phyloP scores from a whole-genome alignment of 92 coral and sea anemone genomes.

The Epizoanthus rinbou region DNA sequence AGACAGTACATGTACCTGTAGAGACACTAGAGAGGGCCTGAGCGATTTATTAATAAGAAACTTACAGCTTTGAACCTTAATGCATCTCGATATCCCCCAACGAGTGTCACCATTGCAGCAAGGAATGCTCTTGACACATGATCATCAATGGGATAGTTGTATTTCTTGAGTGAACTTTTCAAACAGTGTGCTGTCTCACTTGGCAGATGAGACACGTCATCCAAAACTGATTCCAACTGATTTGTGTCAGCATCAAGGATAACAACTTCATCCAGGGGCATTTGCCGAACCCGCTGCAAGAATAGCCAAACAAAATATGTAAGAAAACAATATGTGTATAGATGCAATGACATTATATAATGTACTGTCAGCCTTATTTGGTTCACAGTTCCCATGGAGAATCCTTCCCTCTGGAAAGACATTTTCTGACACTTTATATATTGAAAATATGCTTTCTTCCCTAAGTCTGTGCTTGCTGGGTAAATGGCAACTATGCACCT shows the following conservation, averaged over 20 bases:
- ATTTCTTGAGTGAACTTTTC: conserved; percentile 87
- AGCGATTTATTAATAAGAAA: not conserved
- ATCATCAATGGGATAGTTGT: conserved; percentile 83
- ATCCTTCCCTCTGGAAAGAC: no score
- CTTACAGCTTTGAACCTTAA: conserved; percentile 83
- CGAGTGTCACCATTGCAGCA: conserved; percentile 84
- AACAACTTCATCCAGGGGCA: conserved; percentile 96
- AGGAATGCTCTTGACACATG: conserved; percentile 89
- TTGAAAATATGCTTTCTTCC: no score
- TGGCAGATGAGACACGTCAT: conserved; percentile 80
- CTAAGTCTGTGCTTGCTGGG: no score
- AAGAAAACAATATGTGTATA: not conserved
- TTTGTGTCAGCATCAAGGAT: conserved; percentile 93
- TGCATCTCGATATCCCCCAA: conserved; percentile 96
- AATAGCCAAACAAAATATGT: not conserved
- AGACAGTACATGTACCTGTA: no score
- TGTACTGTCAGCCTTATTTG: no score
- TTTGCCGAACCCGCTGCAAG: conserved; percentile 81
- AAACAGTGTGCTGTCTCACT: conserved; percentile 73
- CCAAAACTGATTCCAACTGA: conserved; percentile 76
- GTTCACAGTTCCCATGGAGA: no score
- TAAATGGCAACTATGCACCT: no score
- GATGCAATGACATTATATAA: not conserved
- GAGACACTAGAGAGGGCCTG: not conserved
- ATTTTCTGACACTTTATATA: no score